A percentile compares a stretch with the other conserved stretches of the same genome.
These are phyloP conservation scores for Drosophila arawakana DNA, from an alignment of 1,140 invertebrate genomes.

Conservation along the genomic window DNA sequence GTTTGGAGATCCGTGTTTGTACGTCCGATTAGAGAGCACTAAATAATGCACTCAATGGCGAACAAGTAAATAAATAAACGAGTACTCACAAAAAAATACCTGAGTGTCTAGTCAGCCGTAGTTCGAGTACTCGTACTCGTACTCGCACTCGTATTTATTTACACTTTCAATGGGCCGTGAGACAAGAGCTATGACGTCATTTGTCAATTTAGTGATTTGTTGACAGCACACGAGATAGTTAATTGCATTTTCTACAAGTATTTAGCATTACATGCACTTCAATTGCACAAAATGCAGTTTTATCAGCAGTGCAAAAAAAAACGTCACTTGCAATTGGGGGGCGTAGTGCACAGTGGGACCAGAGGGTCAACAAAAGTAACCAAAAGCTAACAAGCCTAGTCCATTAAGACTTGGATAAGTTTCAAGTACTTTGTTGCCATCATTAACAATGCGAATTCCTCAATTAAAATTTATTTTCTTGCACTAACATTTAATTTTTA, in stretches of 20 bases:
- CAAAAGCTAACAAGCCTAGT: neutral
- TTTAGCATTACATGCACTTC: conserved; percentile 50
- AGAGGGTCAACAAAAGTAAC: neutral
- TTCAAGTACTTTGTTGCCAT: conserved; percentile 9
- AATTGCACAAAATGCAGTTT: conserved; percentile 57
- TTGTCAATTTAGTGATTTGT: conserved; percentile 64
- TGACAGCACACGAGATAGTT: conserved; percentile 52
- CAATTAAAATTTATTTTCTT: neutral
- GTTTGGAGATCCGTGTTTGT: conserved; percentile 52
- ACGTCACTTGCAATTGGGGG: conserved; percentile 33
- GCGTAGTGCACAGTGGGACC: conserved; percentile 38
- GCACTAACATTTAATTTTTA: neutral
- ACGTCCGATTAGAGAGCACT: conserved; percentile 33
- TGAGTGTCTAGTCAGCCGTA: conserved; percentile 48
- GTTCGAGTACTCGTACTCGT: conserved; percentile 10
- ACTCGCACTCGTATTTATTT: conserved; percentile 47
- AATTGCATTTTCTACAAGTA: conserved; percentile 56
- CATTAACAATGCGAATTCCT: neutral
- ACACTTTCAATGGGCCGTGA: conserved; percentile 53
- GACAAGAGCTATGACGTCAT: conserved; percentile 61
- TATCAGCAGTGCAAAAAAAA: conserved; percentile 43
- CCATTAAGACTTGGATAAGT: conserved; percentile 3
- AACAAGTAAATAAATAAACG: conserved; percentile 24
- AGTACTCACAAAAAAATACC: conserved; percentile 26
- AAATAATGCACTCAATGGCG: conserved; percentile 34